Evolutionary conservation across 1,140 invertebrate genomes (phyloP).

Genomic region (Drosophila guanche): DNA sequence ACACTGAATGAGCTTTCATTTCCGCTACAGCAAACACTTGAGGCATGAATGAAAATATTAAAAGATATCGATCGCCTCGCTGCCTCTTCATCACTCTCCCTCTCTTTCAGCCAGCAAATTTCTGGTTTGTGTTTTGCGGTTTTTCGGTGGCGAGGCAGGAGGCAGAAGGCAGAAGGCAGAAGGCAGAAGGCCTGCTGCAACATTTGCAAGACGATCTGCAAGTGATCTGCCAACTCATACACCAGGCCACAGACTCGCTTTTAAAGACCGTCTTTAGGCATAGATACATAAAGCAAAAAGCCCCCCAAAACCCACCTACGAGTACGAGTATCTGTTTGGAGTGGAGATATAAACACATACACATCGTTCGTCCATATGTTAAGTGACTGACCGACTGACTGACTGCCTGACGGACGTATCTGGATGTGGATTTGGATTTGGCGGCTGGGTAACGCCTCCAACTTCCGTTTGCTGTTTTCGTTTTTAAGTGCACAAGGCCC

Average conservation of each 20-base stretch:
- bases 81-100: not conserved
- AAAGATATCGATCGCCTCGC: constrained; percentile 70
- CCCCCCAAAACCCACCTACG: too few relatives aligned
- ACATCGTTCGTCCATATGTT: constrained; percentile 54
- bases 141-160: constrained; percentile 19
- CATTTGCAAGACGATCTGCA: constrained; percentile 43
- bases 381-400: constrained; percentile 53
- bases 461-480: constrained; percentile 72
- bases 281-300: too few relatives aligned
- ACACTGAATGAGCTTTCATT: constrained; percentile 70
- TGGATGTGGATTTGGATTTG: constrained; percentile 69
- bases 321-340: constrained; percentile 22
- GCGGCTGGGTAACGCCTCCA: constrained; percentile 74
- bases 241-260: constrained; percentile 3
- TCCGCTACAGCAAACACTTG: constrained; percentile 65
- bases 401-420: too few relatives aligned
- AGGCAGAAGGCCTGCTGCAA: constrained; percentile 30
- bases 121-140: constrained; percentile 41
- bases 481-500: constrained; percentile 48
- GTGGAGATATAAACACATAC: constrained; percentile 30
- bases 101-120: constrained; percentile 40
- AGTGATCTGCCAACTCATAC: constrained; percentile 36
- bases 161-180: too few relatives aligned
- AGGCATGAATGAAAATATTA: constrained; percentile 77
- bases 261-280: constrained; percentile 48